Evolutionary conservation across 2,113 vertebrate genomes (phyloP), one percentile per base, ranked within the genome.

Genomic region (Microcebus tavaratra): DNA sequence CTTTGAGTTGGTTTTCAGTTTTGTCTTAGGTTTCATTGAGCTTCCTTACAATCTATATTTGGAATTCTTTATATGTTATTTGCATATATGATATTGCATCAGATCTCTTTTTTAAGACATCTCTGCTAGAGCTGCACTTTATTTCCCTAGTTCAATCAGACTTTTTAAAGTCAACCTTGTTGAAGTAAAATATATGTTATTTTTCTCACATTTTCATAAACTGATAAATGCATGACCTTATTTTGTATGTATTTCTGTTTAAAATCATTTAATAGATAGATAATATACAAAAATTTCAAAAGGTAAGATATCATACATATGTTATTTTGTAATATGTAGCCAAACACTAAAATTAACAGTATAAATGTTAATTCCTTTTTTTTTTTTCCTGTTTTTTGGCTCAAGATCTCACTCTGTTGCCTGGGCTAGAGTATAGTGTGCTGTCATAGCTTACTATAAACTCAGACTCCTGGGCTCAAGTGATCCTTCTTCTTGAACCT

Each of bases 151-250:
- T 57, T 48, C 67, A 21, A 29, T 67, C 29, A 45, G 5, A 76
- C n/a, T 39, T 67, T 36, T 83, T 78, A 50, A 50, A 17, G 39
- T 79, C 31, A 85, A 50, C 25, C 39, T 73, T 91, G 34, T 27
- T 85, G 63, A 78, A 53, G 53, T 27, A 42, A 85, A 78, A 95
- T 85, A 59, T 79, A 76, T 61, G 82, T 21, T 15, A 85, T 18
- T 88, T 86, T 93, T 91, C 48, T 78, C 13, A 89, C 4, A 67
- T 59, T 95, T 94, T 55, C 45, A 79, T 61, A 34, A 90, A 21
- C 10, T 3, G 0, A 59, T 61, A 80, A 85, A 88, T 63, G 84
- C 9, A 17, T 75, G 36, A 75, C 6, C 6, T 80, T 63, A 88
- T 55, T 55, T 55, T 55, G 18, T 55, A 17, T 55, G 17, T 55